phyloP scores from a whole-genome alignment of 2,888 invertebrate genomes.

The Venustoraphidia nigricollis region DNA sequence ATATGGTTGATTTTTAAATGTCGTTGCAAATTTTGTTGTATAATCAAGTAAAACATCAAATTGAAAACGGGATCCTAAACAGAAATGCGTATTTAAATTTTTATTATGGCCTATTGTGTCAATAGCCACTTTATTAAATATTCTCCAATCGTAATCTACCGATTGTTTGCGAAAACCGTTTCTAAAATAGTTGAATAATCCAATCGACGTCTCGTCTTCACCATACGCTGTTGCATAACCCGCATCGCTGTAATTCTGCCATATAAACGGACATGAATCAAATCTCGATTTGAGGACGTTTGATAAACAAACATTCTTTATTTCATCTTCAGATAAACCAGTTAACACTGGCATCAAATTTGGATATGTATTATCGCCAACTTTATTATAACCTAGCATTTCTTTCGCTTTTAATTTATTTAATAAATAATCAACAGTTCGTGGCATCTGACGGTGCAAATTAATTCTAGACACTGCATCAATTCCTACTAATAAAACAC shows the following conservation, averaged over 20 bases:
- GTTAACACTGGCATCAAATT: slow-evolving; percentile 70
- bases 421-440: slow-evolving; percentile 44
- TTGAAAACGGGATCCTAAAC: slow-evolving; percentile 52
- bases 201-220: slow-evolving; percentile 68
- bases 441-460: slow-evolving; percentile 70
- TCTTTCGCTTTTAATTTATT: slow-evolving; percentile 50
- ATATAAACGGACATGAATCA: slow-evolving; percentile 70
- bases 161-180: slow-evolving; percentile 64
- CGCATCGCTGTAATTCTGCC: slow-evolving; percentile 58
- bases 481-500: slow-evolving; percentile 66
- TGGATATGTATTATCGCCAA: slow-evolving; percentile 88
- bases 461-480: slow-evolving; percentile 78
- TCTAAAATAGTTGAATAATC: slow-evolving; percentile 66
- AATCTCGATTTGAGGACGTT: slow-evolving; percentile 32
- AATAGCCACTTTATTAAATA: slow-evolving; percentile 56
- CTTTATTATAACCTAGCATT: slow-evolving; percentile 80
- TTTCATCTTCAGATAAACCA: slow-evolving; percentile 50
- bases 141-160: slow-evolving; percentile 71
- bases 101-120: slow-evolving; percentile 45
- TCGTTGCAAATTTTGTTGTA: slow-evolving; percentile 42
- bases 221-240: slow-evolving; percentile 67
- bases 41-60: slow-evolving; percentile 59
- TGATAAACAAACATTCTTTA: slow-evolving; percentile 47
- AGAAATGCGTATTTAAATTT: slow-evolving; percentile 47
- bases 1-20: slow-evolving; percentile 41